Conservation (phyloP, 2,888 invertebrate genomes). For the Caradrina kadenii region DNA sequence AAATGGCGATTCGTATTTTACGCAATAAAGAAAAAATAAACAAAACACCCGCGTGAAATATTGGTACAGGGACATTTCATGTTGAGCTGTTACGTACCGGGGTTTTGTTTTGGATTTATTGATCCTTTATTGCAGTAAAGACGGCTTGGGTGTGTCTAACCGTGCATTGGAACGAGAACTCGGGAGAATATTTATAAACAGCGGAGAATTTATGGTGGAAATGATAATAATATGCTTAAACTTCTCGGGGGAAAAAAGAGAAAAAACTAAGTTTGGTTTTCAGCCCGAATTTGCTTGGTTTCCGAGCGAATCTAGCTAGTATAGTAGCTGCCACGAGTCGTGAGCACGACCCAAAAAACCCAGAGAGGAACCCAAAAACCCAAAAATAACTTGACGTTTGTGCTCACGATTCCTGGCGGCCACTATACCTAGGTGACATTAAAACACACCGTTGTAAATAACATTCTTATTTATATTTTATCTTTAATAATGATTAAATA, state of each 20-base stretch:
- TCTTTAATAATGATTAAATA: too few relatives aligned
- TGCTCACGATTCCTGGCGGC: too few relatives aligned
- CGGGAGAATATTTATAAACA: constrained; percentile 41
- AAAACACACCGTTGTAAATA: too few relatives aligned
- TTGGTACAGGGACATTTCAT: constrained; percentile 54
- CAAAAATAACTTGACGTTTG: too few relatives aligned
- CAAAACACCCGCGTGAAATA: constrained; percentile 62
- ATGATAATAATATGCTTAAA: constrained; percentile 46
- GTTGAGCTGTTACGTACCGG: constrained; percentile 59
- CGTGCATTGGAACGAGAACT: constrained; percentile 48
- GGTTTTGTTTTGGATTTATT: constrained; percentile 64
- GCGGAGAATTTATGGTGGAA: constrained; percentile 42
- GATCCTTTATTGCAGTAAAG: constrained; percentile 61
- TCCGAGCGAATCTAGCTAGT: not conserved
- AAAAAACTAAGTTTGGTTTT: constrained; percentile 20
- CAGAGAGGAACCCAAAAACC: too few relatives aligned
- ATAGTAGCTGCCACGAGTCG: too few relatives aligned
- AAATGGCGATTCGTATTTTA: constrained; percentile 58
- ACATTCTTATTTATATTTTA: too few relatives aligned
- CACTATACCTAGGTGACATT: too few relatives aligned
- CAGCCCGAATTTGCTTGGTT: not conserved
- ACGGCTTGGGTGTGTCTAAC: constrained; percentile 55
- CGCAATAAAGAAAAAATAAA: constrained; percentile 65
- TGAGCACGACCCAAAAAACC: too few relatives aligned
- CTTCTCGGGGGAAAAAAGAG: constrained; percentile 5